Base-by-base conservation (phyloP, 2,888 invertebrate genomes). In the Eupithecia subfuscata region DNA sequence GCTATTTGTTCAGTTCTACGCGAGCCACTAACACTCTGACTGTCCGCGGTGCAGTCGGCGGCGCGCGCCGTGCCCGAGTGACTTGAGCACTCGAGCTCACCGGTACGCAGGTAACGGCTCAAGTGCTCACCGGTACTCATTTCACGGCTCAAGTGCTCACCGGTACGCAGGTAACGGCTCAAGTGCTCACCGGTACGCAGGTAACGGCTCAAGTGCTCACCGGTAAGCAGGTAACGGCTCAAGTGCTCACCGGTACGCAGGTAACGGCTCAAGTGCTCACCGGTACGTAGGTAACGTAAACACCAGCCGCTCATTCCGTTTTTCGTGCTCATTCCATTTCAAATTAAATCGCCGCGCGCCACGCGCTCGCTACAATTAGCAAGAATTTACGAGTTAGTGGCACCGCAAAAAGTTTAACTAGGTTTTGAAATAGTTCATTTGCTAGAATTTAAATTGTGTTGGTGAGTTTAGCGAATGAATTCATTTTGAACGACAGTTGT, bases 311-410 rank as follows among this genome's bases (percentile, higher is more conserved):
- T 78, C 69, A 71, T 75, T 76, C 74, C 79, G 52, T 75, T 81
- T 74, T n/a, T 52, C 52, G n/a, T 52, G 52, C 52, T 52, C 52
- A 52, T 52, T 52, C 48, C 48, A 52, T n/a, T 52, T 70, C 37
- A 74, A 80, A 80, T 80, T 77, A 80, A 80, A 79, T 78, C 8
- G 52, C 52, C 71, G 74, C 37, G 67, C 60, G 73, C 79, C 52
- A 5, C 18, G 52, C n/a, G 45, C 8, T 48, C 68, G 80, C 78
- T 71, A 79, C 78, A 75, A 76, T 78, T 76, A 81, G 74, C 72
- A 68, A 69, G 71, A 74, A 77, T 80, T 79, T 77, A 79, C 72
- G 79, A 69, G 78, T 76, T 65, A 71, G 69, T 75, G 71, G 74
- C 43, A 25, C 75, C 71, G 69, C 76, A 76, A 76, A 76, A 76